A percentile compares a stretch with the other conserved stretches of the same genome.
Conservation (phyloP, 2,113 vertebrate species). For the Corvus moneduloides region DNA sequence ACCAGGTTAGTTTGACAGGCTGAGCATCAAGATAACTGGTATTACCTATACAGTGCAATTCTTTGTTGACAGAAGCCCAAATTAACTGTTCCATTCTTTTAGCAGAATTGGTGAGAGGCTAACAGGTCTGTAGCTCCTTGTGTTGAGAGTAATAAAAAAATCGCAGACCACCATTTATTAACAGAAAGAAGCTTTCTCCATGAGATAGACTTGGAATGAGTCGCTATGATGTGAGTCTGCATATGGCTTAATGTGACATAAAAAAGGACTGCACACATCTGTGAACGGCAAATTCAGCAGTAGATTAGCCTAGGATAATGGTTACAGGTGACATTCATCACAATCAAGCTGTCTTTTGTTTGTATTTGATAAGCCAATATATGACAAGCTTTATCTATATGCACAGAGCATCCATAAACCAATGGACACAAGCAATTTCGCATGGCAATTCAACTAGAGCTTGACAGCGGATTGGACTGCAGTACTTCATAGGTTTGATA, state of each 20-base stretch:
- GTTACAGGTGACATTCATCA: conserved; percentile 47
- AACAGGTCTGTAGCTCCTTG: not conserved
- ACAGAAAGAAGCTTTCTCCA: not conserved
- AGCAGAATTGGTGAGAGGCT: not conserved
- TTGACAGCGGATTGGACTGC: conserved; percentile 6
- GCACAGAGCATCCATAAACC: not conserved
- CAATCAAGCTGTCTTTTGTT: conserved; percentile 33
- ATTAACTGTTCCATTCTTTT: conserved; percentile 22
- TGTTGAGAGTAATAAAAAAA: not conserved
- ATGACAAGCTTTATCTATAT: conserved; percentile 30
- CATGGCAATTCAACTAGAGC: not conserved
- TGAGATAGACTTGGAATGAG: not conserved
- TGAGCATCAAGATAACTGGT: not conserved
- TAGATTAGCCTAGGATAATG: conserved; percentile 12
- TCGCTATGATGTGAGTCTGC: not conserved
- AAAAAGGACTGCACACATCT: not conserved
- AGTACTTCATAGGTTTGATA: conserved; percentile 10
- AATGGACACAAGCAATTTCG: conserved; percentile 15
- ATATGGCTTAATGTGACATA: conserved; percentile 10
- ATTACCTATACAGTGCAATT: conserved; percentile 14
- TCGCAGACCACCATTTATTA: not conserved
- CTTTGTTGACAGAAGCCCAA: conserved; percentile 26
- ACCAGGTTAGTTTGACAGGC: not conserved
- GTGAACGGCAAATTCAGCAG: conserved; percentile 13
- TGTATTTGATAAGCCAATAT: conserved; percentile 27